Evolutionary conservation across 2,888 invertebrate genomes (phyloP).

Genomic region (Sinohyriopsis cumingii): DNA sequence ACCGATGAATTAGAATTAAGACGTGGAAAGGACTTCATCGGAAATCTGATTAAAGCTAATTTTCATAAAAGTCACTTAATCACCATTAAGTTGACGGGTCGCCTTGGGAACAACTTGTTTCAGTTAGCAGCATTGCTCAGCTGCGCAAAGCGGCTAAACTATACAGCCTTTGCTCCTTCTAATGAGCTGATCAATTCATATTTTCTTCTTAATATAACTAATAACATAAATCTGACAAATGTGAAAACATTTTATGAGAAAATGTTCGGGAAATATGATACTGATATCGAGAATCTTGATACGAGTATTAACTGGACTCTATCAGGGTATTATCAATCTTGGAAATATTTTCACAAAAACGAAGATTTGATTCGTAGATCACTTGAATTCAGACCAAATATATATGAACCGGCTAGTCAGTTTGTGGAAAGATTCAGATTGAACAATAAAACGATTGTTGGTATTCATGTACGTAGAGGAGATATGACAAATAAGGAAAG

Average conservation of each 20-base stretch:
- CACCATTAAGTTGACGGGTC: constrained; percentile 15
- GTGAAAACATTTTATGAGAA: constrained; percentile 16
- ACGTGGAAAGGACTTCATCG: too few species aligned
- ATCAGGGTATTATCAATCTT: constrained; percentile 50
- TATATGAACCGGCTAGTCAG: constrained; percentile 10
- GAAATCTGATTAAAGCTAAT: too few species aligned
- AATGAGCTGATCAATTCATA: constrained; percentile 22
- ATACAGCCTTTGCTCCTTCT: constrained; percentile 29
- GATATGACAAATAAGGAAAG: constrained; percentile 30
- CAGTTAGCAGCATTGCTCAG: constrained; percentile 47
- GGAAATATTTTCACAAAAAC: constrained; percentile 46
- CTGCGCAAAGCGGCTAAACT: constrained; percentile 30
- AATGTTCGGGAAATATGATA: constrained; percentile 27
- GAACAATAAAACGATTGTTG: constrained; percentile 22
- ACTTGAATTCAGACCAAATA: constrained; percentile 32
- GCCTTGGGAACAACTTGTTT: constrained; percentile 54
- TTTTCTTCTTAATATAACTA: constrained; percentile 31
- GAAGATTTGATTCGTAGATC: constrained; percentile 22
- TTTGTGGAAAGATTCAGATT: constrained; percentile 14
- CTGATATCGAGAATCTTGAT: constrained; percentile 16
- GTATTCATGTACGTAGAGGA: constrained; percentile 48
- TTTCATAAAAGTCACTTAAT: too few species aligned
- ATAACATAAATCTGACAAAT: constrained; percentile 16
- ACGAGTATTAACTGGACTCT: constrained; percentile 40
- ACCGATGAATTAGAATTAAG: too few species aligned